Evolutionary conservation across 2,888 invertebrate species (phyloP), one percentile per base, ranked within the genome.

Genomic region (Melanchra persicariae): DNA sequence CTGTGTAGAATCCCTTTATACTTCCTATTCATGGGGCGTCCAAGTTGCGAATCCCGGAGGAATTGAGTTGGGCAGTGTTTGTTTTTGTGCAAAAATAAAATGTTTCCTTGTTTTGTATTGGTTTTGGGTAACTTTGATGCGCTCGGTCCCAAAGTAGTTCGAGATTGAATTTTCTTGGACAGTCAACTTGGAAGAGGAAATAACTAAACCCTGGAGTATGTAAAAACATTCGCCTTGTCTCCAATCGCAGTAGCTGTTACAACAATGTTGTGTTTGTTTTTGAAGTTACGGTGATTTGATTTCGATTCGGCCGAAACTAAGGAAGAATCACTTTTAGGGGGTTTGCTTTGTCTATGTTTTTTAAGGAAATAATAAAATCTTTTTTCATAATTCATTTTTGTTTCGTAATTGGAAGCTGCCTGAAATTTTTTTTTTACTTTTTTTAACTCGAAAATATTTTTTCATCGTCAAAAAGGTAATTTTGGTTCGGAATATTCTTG

Each of bases 41-140:
- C 22, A 64, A 67, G 49, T 79, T 79, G 37, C 9, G 34, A 61
- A 70, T 79, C 63, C 67, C 70, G 3, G 34, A 43, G 49, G 63
- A n/a, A 52, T 67, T 47, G 40, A 68, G 26, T 49, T 9, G 51
- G 26, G 7, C 26, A 57, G 22, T 52, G 34, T 60, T 55, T 67
- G 54, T 74, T 34, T 74, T 62, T 65, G 52, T 45, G 17, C 47
- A 47, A 62, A 61, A 63, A 47, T 57, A 63, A 51, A 65, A 60
- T 60, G 24, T 52, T 59, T 51, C 26, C 47, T 57, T 51, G 24
- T 61, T 70, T 58, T 58, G 8, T 26, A 34, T 58, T 58, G 37
- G 43, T 47, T 26, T 55, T 64, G 22, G 55, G n/a, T 45, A 57
- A 64, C 34, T 43, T 74, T 45, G 45, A 71, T 62, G 15, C 22